A percentile compares a stretch with the other conserved stretches of the same genome.
Conservation (phyloP, 2,113 vertebrate species). For the Myotis davidii region DNA sequence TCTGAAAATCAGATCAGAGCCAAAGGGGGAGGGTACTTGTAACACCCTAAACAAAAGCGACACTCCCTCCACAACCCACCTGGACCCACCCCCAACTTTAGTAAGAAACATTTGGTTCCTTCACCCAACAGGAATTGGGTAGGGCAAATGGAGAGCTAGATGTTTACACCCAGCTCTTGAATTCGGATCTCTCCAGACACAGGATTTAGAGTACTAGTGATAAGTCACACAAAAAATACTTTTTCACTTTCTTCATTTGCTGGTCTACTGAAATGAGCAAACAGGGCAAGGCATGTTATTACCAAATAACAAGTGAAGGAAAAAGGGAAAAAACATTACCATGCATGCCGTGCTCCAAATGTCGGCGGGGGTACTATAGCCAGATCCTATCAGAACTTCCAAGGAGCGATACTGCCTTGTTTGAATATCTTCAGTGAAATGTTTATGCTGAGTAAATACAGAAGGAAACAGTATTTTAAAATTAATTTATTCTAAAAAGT, state of each 20-base stretch:
- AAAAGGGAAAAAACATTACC: conserved; percentile 84
- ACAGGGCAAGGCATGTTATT: neutral
- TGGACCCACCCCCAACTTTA: neutral
- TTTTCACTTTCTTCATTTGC: neutral
- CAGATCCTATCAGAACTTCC: conserved; percentile 95
- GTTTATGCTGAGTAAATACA: conserved; percentile 89
- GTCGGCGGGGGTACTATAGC: conserved; percentile 97
- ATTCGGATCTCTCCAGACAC: conserved; percentile 2
- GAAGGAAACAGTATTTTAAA: conserved; percentile 26
- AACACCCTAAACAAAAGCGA: neutral
- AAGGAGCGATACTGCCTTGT: conserved; percentile 96
- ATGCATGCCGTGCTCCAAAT: conserved; percentile 99
- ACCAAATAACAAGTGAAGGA: neutral
- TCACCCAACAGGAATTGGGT: neutral
- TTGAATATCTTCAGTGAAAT: conserved; percentile 99
- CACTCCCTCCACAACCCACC: neutral
- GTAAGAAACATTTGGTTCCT: conserved; percentile 9
- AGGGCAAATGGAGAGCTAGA: conserved; percentile 1
- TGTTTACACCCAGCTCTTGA: neutral
- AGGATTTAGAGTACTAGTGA: neutral
- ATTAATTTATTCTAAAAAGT: neutral
- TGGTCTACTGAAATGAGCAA: neutral
- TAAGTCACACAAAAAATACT: neutral
- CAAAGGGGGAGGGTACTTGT: neutral
- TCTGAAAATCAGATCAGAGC: neutral